Percentiles rank a stretch among this genome's conserved stretches.
Conservation (phyloP, 2,113 vertebrate species). For the Sinosuthora webbiana region DNA sequence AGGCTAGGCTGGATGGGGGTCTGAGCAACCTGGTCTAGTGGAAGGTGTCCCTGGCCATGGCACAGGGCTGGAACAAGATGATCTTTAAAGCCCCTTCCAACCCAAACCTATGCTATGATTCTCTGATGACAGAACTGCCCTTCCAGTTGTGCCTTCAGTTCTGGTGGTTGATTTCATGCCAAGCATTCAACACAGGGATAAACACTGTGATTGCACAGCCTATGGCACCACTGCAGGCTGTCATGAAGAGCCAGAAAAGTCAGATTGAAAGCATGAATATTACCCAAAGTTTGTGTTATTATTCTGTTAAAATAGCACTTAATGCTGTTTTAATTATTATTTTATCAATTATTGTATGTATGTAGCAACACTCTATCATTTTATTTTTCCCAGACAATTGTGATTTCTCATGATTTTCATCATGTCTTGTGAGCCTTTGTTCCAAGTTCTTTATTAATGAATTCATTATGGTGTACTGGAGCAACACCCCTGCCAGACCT, state of each 20-base stretch:
- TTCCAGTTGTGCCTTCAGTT: neutral
- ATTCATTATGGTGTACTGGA: neutral
- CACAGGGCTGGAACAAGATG: too few relatives aligned
- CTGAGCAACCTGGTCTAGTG: neutral
- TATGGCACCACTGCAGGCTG: neutral
- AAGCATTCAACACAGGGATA: too few relatives aligned
- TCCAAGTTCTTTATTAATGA: neutral
- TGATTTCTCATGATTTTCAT: neutral
- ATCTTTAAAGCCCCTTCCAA: neutral
- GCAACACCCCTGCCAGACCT: neutral
- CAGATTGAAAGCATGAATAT: neutral
- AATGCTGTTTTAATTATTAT: neutral
- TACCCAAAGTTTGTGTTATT: neutral
- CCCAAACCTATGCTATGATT: neutral
- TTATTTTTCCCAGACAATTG: neutral
- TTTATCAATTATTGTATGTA: neutral
- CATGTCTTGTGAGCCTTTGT: neutral
- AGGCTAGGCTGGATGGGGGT: neutral
- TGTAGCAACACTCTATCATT: neutral
- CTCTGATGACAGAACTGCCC: neutral
- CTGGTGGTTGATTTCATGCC: neutral
- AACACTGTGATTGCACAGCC: fast-evolving
- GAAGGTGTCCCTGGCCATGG: neutral
- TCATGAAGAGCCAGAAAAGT: neutral
- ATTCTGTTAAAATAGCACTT: neutral